phyloP scores from a whole-genome alignment of 2,113 vertebrate species.

The Natator depressus region DNA sequence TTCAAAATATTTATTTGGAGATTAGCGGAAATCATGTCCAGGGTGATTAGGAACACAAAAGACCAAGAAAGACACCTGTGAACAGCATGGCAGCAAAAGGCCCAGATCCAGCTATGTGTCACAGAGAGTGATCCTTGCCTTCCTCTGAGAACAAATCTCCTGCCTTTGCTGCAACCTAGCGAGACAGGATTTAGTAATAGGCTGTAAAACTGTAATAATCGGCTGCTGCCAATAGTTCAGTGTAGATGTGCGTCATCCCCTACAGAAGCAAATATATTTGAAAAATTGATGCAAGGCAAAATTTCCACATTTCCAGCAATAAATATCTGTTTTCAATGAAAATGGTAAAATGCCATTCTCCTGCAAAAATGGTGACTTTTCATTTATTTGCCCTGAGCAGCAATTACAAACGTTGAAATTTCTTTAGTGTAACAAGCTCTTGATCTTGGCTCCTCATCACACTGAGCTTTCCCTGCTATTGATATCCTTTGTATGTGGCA shows the following conservation, averaged over 20 bases:
- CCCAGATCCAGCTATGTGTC: neutral
- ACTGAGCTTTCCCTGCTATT: neutral
- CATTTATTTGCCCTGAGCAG: neutral
- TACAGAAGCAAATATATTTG: neutral
- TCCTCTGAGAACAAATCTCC: neutral
- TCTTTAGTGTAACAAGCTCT: neutral
- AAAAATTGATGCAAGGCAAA: neutral
- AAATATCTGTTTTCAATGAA: neutral
- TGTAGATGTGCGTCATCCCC: neutral
- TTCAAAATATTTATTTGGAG: neutral
- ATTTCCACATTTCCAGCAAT: neutral
- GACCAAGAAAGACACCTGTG: neutral
- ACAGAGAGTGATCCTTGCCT: neutral
- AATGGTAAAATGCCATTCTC: neutral
- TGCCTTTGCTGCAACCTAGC: neutral
- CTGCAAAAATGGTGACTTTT: rapidly evolving
- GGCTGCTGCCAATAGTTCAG: neutral
- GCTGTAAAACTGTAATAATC: neutral
- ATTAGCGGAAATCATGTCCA: neutral
- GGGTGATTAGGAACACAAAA: neutral
- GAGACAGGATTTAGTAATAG: neutral
- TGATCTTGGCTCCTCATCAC: neutral
- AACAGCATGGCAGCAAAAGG: neutral
- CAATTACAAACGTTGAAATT: neutral
- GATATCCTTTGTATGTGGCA: neutral